These are phyloP conservation scores for Sinotaia quadrata DNA, from an alignment of 2,888 invertebrate genomes.

Conservation along the genomic window DNA sequence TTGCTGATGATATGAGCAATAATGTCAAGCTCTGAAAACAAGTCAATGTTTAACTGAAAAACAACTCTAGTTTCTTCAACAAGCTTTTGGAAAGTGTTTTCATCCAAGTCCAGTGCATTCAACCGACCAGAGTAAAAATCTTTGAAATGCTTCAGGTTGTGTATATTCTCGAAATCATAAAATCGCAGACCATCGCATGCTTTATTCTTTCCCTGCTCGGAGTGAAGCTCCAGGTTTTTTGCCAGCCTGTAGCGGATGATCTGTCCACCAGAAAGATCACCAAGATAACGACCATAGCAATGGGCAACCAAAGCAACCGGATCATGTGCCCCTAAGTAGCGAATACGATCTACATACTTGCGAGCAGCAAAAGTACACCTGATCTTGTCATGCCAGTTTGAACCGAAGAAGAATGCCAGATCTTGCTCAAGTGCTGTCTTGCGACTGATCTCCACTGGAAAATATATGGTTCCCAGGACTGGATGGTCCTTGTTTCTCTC, in stretches of 20 bases:
- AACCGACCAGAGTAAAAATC: not conserved
- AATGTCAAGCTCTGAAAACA: not conserved
- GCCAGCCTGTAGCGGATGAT: conserved; percentile 30
- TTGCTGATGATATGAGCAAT: not conserved
- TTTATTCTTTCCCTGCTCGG: not conserved
- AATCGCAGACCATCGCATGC: not conserved
- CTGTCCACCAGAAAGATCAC: conserved; percentile 51
- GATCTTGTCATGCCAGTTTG: conserved; percentile 35
- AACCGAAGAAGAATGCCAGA: conserved; percentile 43
- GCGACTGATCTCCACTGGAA: conserved; percentile 36
- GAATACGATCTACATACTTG: conserved; percentile 41
- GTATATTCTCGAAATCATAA: not conserved
- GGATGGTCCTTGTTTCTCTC: conserved; percentile 35
- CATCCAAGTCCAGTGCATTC: not conserved
- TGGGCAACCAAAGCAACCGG: conserved; percentile 42
- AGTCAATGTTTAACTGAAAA: not conserved
- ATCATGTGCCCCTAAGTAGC: conserved; percentile 23
- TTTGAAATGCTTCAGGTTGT: not conserved
- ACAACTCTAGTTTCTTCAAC: not conserved
- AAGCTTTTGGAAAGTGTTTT: not conserved
- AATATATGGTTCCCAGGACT: conserved; percentile 26
- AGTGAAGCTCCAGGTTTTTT: not conserved
- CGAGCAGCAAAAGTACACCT: conserved; percentile 33
- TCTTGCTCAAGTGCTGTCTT: conserved; percentile 41
- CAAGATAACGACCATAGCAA: conserved; percentile 51